phyloP scores from a whole-genome alignment of 1,140 invertebrate genomes.

The Wasmannia auropunctata region DNA sequence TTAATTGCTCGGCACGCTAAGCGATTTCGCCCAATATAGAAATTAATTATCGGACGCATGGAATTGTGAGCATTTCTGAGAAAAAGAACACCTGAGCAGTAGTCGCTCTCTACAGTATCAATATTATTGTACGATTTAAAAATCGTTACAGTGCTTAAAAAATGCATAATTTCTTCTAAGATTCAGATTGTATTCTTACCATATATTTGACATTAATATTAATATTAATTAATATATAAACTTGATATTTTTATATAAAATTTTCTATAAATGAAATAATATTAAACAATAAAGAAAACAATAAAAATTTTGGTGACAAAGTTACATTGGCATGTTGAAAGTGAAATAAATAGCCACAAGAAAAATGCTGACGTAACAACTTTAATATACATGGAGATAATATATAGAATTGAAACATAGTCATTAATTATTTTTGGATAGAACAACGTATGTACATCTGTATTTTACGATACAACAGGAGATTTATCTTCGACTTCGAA shows the following conservation, averaged over 20 bases:
- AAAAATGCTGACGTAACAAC: background rate
- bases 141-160: background rate
- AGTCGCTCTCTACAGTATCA: background rate
- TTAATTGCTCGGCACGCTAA: conserved; percentile 46
- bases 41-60: conserved; percentile 26
- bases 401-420: background rate
- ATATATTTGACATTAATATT: background rate
- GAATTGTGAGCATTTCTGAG: background rate
- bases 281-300: too few relatives aligned
- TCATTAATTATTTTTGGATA: background rate
- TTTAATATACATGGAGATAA: background rate
- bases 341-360: background rate
- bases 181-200: background rate
- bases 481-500: background rate
- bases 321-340: background rate
- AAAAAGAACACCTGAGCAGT: background rate
- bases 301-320: background rate
- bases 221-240: background rate
- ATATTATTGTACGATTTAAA: background rate
- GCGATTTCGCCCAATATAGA: conserved; percentile 27
- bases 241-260: background rate
- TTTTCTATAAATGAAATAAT: too few relatives aligned
- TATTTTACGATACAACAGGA: background rate
- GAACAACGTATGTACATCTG: background rate
- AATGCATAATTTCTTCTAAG: background rate